Evolutionary conservation across 2,797 vertebrate genomes (phyloP).

Genomic region (Malurus leucopterus): DNA sequence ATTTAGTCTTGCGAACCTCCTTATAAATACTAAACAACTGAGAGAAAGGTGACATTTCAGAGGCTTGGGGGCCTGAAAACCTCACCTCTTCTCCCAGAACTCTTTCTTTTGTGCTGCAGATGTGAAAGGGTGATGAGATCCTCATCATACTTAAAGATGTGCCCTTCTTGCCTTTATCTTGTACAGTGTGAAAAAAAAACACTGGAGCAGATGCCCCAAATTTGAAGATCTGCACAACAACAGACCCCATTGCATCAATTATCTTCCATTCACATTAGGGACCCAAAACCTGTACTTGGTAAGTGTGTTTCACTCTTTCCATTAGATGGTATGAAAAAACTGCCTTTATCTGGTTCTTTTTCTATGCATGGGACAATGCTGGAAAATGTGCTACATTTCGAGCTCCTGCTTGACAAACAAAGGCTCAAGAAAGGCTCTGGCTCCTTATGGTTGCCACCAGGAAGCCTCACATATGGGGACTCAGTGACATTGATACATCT

Average conservation of each 20-base stretch:
- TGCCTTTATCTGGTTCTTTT: not conserved
- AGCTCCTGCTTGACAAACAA: not conserved
- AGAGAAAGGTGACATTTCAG: not conserved
- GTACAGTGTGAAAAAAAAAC: not conserved
- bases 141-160: not conserved
- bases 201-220: no score
- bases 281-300: not conserved
- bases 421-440: not conserved
- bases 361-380: not conserved
- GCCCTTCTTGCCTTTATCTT: not conserved
- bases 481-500: fast-evolving
- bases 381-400: not conserved
- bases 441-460: not conserved
- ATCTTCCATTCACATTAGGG: fast-evolving
- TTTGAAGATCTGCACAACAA: not conserved
- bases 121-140: not conserved
- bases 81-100: not conserved
- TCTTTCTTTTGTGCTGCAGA: not conserved
- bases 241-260: fast-evolving
- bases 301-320: not conserved
- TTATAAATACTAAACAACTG: not conserved
- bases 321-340: not conserved
- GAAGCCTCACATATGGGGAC: fast-evolving
- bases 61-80: not conserved
- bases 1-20: not conserved